Base-by-base conservation (phyloP, 2,113 vertebrate species). In the Alethe diademata region DNA sequence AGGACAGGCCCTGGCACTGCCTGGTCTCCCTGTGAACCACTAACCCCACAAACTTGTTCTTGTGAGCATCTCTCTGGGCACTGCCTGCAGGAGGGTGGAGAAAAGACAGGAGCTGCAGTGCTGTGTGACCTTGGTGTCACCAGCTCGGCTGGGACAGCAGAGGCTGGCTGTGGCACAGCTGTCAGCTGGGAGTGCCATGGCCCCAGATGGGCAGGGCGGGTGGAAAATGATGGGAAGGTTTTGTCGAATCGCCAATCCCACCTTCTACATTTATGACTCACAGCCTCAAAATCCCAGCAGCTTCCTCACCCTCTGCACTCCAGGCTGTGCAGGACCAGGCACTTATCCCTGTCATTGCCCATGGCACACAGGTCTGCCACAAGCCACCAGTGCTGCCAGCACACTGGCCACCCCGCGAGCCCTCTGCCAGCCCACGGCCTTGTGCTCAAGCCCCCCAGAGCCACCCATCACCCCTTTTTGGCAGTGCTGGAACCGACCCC, bases 231-330 rank as follows among this genome's bases (percentile, higher is more conserved):
- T 29, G 86, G 84, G 81, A 86, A 94, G 29, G 58, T 51, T 91
- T 67, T 94, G 89, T 79, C 14, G 0, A 73, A 25, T 29, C 0
- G 1, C 83, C 78, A 92, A 12, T 93, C 92, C 86, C 88, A 92
- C 80, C 84, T 96, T 94, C 80, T 50, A 12, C 66, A 64, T 48
- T 57, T 8, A 75, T 92, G 91, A 94, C 73, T 96, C 96, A 86
- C 26, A 13, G 45, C 70, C 80, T 75, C 80, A 29, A 70, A 82
- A 76, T 43, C 88, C 78, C 91, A 58, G 47, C 1, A 1, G 66
- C 18, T 79, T 58, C 74, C 78, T 69, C 78, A 35, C 14, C 1
- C 12, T 0, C 62, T 33, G 33, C 65, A 15, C 0, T 4, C 5
- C 0, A 0, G 43, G 51, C 74, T 9, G 15, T 0, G 1, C 2